phyloP scores from a whole-genome alignment of 2,113 vertebrate genomes.

The Alexandromys fortis region DNA sequence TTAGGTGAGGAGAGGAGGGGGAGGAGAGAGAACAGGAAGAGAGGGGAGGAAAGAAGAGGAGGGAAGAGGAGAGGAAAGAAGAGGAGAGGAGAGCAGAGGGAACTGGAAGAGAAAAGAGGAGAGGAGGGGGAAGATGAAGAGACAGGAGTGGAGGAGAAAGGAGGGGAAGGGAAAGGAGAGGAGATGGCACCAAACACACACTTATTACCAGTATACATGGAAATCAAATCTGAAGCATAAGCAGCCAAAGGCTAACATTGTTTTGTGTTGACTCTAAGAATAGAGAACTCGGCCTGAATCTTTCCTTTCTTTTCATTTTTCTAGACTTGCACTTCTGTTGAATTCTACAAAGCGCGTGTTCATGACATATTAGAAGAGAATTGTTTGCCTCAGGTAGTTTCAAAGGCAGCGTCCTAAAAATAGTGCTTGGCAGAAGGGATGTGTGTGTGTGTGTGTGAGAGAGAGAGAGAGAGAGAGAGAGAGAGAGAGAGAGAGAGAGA shows the following conservation, averaged over 20 bases:
- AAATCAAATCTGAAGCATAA: neutral
- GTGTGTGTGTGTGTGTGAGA: neutral
- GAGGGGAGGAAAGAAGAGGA: too few species aligned
- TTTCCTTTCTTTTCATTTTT: conserved; percentile 9
- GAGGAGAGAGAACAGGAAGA: too few species aligned
- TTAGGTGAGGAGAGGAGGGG: neutral
- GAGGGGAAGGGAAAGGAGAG: neutral
- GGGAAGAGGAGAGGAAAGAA: too few species aligned
- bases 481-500: too few species aligned
- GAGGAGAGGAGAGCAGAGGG: too few species aligned
- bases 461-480: too few species aligned
- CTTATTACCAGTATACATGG: neutral
- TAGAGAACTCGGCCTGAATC: neutral
- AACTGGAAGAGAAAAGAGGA: too few species aligned
- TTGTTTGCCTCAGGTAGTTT: neutral
- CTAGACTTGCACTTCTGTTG: neutral
- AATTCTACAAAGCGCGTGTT: neutral
- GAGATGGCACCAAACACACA: neutral
- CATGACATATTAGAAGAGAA: neutral
- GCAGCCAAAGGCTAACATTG: neutral
- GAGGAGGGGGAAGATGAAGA: too few species aligned
- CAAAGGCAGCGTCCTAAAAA: neutral
- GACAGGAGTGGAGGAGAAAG: too few species aligned
- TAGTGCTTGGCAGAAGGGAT: neutral
- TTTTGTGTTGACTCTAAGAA: neutral